Base-by-base conservation (phyloP, 1,140 invertebrate species). In the Luehdorfia chinensis region DNA sequence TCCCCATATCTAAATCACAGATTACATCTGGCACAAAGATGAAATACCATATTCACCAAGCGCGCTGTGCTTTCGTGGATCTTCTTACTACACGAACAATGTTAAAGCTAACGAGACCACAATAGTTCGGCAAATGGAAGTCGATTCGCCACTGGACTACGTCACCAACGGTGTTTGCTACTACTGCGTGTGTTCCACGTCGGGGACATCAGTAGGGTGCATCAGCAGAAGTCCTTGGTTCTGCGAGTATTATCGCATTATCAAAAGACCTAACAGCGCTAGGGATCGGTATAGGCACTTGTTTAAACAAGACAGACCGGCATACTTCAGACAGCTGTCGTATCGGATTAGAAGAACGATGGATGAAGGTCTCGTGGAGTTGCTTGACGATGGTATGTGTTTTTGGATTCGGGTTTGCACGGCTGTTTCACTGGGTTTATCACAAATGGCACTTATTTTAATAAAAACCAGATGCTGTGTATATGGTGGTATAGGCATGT, bases 1-100 rank as follows among this genome's bases (percentile, higher is more conserved):
- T n/a, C n/a, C n/a, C n/a, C n/a, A 13, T 12, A 33, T 41, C 13
- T 32, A 43, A 47, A 36, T 16, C 43, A 14, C 61, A 84, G 80
- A 84, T 67, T 75, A 73, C 41, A 54, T 85, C 13, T 85, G 78
- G 78, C 78, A 83, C 55, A 59, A 75, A 46, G 81, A 81, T 32
- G 81, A 85, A 45, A 85, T 85, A 21, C 80, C 80, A 0, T 85
- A 77, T 49, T 61, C 67, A 4, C 4, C 66, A 1, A 66, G 53
- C 4, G 67, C 71, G 0, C 67, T 55, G 6, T 83, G 81, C 47
- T 53, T 41, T 12, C 54, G 81, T n/a, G 64, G 70, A 3, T 54
- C 50, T 2, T 72, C 76, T 0, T 85, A 76, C 52, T 83, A 85
- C 59, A 71, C 58, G 12, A 83, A 79, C 56, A 66, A 63, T 15